Percentiles rank a stretch among this genome's conserved stretches.
phyloP scores from a whole-genome alignment of 2,888 invertebrate species.

The Agapostemon virescens region DNA sequence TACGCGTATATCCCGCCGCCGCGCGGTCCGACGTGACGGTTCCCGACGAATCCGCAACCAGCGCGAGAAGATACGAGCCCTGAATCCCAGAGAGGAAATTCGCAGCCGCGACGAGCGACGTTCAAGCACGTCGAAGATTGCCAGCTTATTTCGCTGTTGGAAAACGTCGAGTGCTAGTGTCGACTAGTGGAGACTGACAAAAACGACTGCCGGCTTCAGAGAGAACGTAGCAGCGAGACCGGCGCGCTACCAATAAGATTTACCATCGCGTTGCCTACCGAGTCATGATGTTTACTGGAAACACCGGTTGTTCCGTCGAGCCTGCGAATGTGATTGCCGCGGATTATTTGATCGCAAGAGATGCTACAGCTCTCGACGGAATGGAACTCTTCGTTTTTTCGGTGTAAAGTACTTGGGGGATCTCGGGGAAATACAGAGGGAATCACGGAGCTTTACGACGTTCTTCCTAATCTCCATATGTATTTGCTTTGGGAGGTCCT shows the following conservation, averaged over 20 bases:
- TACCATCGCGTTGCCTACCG: neutral
- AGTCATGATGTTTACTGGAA: slow-evolving; percentile 15
- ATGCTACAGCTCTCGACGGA: neutral
- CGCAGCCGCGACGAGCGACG: slow-evolving; percentile 6
- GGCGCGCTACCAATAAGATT: neutral
- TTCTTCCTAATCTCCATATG: no score
- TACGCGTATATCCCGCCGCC: slow-evolving; percentile 20
- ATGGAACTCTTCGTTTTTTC: no score
- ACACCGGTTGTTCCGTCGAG: slow-evolving; percentile 5
- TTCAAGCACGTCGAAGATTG: slow-evolving; percentile 29
- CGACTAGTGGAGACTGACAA: slow-evolving; percentile 15
- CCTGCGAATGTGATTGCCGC: neutral
- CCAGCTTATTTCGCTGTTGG: slow-evolving; percentile 42
- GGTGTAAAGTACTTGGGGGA: no score
- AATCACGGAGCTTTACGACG: no score
- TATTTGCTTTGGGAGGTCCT: no score
- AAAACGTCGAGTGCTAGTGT: slow-evolving; percentile 3
- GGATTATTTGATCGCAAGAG: neutral
- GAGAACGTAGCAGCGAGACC: neutral
- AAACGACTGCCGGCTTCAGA: neutral
- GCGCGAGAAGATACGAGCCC: slow-evolving; percentile 17
- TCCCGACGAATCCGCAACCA: slow-evolving; percentile 20
- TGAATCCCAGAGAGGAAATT: slow-evolving; percentile 30
- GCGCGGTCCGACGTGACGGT: slow-evolving; percentile 12
- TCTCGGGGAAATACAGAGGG: no score